phyloP scores from a whole-genome alignment of 2,888 invertebrate genomes.

The Sesamia inferens region DNA sequence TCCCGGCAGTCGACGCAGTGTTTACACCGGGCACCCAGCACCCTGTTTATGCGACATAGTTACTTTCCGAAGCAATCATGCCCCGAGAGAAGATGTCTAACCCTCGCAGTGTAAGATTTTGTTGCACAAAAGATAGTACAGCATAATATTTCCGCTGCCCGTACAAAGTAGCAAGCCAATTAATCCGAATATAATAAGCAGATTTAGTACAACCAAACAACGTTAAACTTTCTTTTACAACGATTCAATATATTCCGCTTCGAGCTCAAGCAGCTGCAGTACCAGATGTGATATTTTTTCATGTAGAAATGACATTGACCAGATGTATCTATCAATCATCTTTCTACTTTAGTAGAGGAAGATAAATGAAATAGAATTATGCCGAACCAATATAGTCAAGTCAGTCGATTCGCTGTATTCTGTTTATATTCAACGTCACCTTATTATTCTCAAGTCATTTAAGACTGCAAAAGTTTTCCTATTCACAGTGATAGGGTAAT shows the following conservation, averaged over 20 bases:
- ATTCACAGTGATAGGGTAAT: background rate
- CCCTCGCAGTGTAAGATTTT: no score
- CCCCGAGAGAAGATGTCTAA: no score
- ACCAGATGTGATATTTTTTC: background rate
- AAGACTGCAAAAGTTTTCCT: background rate
- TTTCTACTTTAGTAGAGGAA: background rate
- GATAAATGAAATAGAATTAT: no score
- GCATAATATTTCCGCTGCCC: no score
- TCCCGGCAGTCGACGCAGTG: no score
- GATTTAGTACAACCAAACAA: slow-evolving; percentile 2
- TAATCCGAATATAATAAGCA: background rate
- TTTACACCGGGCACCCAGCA: no score
- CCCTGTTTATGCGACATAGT: no score
- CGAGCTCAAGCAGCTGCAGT: background rate
- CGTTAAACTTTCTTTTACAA: background rate
- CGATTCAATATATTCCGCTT: background rate
- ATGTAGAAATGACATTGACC: background rate
- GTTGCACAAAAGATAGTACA: no score
- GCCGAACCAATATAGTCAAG: no score
- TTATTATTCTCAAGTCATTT: slow-evolving; percentile 6
- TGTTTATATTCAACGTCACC: background rate
- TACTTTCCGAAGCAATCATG: no score
- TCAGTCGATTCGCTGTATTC: background rate
- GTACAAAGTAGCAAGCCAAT: background rate
- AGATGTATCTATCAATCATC: background rate